These are phyloP conservation scores for Danionella dracula DNA, from an alignment of 2,797 vertebrate species.

Conservation along the genomic window DNA sequence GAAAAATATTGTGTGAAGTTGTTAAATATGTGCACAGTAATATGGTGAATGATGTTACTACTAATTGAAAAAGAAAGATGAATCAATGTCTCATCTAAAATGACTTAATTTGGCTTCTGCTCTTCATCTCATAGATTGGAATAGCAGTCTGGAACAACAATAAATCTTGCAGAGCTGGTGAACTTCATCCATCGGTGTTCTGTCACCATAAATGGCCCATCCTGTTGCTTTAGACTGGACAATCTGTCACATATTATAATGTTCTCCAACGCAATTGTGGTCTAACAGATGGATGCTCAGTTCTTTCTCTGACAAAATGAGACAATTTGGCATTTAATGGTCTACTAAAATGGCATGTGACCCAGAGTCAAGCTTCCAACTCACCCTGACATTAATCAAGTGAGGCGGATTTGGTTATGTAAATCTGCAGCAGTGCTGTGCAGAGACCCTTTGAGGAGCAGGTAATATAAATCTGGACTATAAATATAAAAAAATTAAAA, in stretches of 20 bases:
- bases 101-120: conserved; percentile 11
- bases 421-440: background rate
- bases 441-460: no score
- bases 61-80: conserved; percentile 6
- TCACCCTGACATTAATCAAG: conserved; percentile 8
- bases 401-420: background rate
- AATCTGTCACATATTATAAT: background rate
- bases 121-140: background rate
- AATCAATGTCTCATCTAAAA: background rate
- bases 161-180: background rate
- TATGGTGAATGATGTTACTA: background rate
- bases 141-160: background rate
- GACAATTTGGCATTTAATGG: background rate
- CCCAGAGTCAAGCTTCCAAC: conserved; percentile 15
- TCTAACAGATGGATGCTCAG: no score
- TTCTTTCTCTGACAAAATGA: conserved; percentile 4
- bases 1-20: background rate
- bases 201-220: background rate
- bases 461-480: no score
- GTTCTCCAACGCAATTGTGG: background rate
- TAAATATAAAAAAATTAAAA: no score
- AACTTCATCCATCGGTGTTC: background rate
- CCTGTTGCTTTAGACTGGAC: background rate
- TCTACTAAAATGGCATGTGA: background rate
- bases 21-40: background rate